Evolutionary conservation across 2,113 vertebrate genomes (phyloP).

Genomic region (Carlito syrichta): DNA sequence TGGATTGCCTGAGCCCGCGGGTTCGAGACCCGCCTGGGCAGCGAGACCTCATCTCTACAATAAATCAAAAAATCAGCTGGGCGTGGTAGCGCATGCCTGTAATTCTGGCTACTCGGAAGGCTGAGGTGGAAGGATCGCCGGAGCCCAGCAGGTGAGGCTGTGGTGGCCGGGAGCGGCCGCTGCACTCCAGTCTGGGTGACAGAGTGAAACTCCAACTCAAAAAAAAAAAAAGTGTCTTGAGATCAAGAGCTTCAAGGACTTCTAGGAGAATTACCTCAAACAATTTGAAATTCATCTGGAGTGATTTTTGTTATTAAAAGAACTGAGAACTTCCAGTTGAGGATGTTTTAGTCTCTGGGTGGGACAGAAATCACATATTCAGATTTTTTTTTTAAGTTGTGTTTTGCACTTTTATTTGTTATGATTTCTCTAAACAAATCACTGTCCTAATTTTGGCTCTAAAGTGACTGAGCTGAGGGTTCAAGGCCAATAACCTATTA

Average conservation of each 20-base stretch:
- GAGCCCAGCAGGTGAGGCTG: too few relatives aligned
- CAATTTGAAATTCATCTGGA: slow-evolving; percentile 39
- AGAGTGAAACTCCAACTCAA: too few relatives aligned
- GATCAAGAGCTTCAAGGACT: slow-evolving; percentile 45
- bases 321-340: neutral
- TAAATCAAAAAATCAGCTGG: too few relatives aligned
- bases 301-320: neutral
- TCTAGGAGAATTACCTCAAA: neutral
- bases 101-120: too few relatives aligned
- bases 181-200: too few relatives aligned
- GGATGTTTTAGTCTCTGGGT: neutral
- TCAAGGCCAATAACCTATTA: slow-evolving; percentile 15
- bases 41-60: too few relatives aligned
- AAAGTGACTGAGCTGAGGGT: neutral
- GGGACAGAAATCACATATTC: neutral
- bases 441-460: neutral
- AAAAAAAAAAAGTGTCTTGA: too few relatives aligned
- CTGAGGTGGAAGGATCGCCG: too few relatives aligned
- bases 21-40: too few relatives aligned
- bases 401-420: neutral
- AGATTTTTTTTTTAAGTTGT: neutral
- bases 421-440: neutral
- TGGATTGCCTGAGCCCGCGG: too few relatives aligned
- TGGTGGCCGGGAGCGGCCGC: too few relatives aligned
- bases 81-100: too few relatives aligned